Evolutionary conservation across 2,797 vertebrate species (phyloP).

Genomic region (Menidia menidia): DNA sequence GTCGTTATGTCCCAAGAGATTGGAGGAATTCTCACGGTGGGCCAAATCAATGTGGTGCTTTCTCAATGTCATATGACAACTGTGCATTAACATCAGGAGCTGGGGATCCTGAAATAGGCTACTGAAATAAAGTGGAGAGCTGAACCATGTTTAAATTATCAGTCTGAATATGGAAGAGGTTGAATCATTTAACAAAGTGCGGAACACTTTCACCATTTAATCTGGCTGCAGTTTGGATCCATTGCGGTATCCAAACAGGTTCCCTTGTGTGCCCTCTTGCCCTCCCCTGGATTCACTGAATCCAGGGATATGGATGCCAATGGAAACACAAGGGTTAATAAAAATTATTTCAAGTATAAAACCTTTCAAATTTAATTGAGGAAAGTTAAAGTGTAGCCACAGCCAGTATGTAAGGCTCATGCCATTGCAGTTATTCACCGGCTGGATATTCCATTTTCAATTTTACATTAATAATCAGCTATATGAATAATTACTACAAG

Average conservation of each 20-base stretch:
- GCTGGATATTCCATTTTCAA: background rate
- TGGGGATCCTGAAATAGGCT: background rate
- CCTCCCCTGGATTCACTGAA: too few relatives aligned
- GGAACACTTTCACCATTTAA: background rate
- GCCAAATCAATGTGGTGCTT: background rate
- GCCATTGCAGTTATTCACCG: background rate
- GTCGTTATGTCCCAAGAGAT: conserved; percentile 48
- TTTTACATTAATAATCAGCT: background rate
- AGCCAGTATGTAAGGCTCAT: background rate
- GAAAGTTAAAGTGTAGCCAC: too few relatives aligned
- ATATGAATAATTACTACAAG: background rate
- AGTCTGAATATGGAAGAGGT: background rate
- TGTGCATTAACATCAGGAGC: background rate
- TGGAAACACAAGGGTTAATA: too few relatives aligned
- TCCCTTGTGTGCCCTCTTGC: too few relatives aligned
- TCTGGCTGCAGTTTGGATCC: background rate
- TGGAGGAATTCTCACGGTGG: conserved; percentile 19
- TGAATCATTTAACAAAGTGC: background rate
- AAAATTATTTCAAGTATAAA: too few relatives aligned
- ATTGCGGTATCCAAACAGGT: too few relatives aligned
- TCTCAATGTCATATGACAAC: conserved; percentile 1
- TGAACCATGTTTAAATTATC: background rate
- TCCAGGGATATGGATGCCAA: too few relatives aligned
- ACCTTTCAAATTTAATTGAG: too few relatives aligned
- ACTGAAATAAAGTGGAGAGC: background rate